Evolutionary conservation across 2,797 vertebrate genomes (phyloP).

Genomic region (Catamblyrhynchus diadema): DNA sequence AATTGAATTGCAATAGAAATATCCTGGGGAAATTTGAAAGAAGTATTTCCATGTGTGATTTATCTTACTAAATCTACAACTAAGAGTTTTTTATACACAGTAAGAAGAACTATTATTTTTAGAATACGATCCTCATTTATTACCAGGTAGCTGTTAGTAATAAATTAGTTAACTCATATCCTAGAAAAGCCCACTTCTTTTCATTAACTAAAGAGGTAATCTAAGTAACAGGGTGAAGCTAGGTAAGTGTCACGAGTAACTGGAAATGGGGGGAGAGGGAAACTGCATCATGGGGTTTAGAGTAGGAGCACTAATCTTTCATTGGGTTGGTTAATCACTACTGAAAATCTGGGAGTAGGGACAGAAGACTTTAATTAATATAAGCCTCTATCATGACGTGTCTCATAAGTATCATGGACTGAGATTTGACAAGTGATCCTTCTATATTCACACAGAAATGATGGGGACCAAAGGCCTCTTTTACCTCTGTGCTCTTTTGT

Average conservation of each 20-base stretch:
- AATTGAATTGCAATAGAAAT: not conserved
- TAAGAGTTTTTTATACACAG: not conserved
- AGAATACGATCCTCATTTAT: not conserved
- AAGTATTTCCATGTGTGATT: not conserved
- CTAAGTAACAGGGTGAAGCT: not conserved
- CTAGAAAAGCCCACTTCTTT: not conserved
- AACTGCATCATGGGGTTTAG: not conserved
- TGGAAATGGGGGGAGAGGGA: not conserved
- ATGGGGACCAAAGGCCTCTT: not conserved
- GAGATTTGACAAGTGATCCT: not conserved
- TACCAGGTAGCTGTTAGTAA: not conserved
- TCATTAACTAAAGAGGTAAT: not conserved
- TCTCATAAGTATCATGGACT: not conserved
- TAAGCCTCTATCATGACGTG: not conserved
- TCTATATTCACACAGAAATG: not conserved
- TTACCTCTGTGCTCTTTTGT: not conserved
- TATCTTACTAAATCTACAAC: not conserved
- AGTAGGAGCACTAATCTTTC: not conserved
- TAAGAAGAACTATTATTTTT: not conserved
- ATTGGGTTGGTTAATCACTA: not conserved
- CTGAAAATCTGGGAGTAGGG: not conserved
- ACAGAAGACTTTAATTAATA: not conserved
- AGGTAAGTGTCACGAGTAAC: not conserved
- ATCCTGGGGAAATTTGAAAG: not conserved
- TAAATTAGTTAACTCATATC: not conserved